Base-by-base conservation (phyloP, 1,140 invertebrate species). In the Dinoponera quadriceps region DNA sequence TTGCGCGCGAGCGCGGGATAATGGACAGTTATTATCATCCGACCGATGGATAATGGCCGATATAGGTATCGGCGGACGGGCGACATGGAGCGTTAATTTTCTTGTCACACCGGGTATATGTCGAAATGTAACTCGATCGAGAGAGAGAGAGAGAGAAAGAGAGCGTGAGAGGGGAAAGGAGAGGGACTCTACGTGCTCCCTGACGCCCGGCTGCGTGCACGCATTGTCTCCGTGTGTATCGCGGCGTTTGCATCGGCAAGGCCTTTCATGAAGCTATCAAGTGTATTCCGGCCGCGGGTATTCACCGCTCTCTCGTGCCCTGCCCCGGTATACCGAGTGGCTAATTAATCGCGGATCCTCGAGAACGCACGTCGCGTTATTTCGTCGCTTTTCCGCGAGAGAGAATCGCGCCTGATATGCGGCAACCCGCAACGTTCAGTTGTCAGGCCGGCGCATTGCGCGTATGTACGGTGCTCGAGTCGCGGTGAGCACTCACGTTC, bases 1-100 rank as follows among this genome's bases (percentile, higher is more conserved):
- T 7, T 7, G 33, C 7, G 33, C 33, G 38, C 59, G n/a, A 62
- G 44, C 33, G 13, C 33, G 13, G 54, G 75, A 33, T 80, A 80
- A 80, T 80, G 75, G 65, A 80, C 75, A 71, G 75, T 80, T 63
- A 80, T 80, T 80, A 75, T 54, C 59, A 16, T 75, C 73, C 27
- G 73, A 71, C 75, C 75, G 51, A 3, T 14, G 51, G 38, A 71
- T 80, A 71, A 80, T 80, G 62, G 65, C 18, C 65, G 22, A 20
- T 16, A 54, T 80, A 33, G 75, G 69, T 69, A 80, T 80, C 57
- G 22, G 65, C 65, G 51, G 33, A 71, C 49, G 63, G 33, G 18
- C 49, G 51, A 69, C 55, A 49, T 60, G 48, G 66, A 62, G 33
- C 14, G 27, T 51, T 73, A 68, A 82, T 74, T 57, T 85, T 73